phyloP scores from a whole-genome alignment of 2,888 invertebrate genomes.

The Eristalis arbustorum region DNA sequence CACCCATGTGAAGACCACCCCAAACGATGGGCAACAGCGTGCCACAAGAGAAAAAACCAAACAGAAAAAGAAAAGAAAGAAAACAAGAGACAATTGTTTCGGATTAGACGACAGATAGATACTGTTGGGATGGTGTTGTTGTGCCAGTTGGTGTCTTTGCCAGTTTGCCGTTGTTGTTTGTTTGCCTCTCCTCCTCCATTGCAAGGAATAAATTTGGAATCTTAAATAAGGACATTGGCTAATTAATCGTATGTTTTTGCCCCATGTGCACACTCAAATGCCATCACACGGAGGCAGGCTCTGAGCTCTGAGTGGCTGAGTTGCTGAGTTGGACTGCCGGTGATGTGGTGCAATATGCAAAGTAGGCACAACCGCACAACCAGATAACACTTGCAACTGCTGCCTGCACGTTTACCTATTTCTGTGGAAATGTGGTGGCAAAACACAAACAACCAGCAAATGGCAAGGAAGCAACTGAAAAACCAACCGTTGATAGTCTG shows the following conservation, averaged over 20 bases:
- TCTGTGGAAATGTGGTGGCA: constrained; percentile 72
- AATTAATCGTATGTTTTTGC: constrained; percentile 68
- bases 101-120: constrained; percentile 76
- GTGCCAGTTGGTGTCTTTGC: constrained; percentile 64
- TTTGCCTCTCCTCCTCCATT: constrained; percentile 1
- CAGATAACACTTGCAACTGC: constrained; percentile 65
- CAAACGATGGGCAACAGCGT: constrained; percentile 17
- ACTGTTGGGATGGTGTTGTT: constrained; percentile 43
- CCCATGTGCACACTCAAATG: constrained; percentile 67
- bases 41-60: constrained; percentile 3
- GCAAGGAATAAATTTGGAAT: constrained; percentile 67
- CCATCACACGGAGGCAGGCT: constrained; percentile 10
- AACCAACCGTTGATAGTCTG: constrained; percentile 21
- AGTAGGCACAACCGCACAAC: constrained; percentile 61
- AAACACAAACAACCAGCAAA: constrained; percentile 14
- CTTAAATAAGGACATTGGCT: constrained; percentile 71
- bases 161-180: constrained; percentile 64
- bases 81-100: constrained; percentile 71
- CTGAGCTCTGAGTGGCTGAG: not conserved
- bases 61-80: constrained; percentile 47
- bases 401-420: constrained; percentile 69
- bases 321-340: not conserved
- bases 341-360: constrained; percentile 73
- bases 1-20: constrained; percentile 54
- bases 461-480: constrained; percentile 61